Conservation (phyloP, 2,797 vertebrate genomes). For the Threskiornis aethiopicus region DNA sequence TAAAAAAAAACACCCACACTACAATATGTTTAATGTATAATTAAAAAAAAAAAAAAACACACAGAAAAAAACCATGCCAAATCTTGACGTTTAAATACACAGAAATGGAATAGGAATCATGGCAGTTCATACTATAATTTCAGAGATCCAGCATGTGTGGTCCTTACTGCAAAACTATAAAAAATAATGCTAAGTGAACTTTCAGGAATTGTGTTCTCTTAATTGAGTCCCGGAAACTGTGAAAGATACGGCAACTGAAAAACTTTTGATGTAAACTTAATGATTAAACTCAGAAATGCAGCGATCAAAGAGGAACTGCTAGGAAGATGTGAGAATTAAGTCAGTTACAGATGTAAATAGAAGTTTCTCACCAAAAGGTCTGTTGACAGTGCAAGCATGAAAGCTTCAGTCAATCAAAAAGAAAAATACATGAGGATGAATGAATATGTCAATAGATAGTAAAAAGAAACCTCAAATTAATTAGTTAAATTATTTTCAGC, state of each 20-base stretch:
- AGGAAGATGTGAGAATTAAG: conserved; percentile 16
- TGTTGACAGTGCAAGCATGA: conserved; percentile 18
- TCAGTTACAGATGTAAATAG: conserved; percentile 15
- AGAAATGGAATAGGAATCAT: neutral
- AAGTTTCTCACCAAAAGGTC: neutral
- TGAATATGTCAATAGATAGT: neutral
- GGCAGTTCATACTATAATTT: neutral
- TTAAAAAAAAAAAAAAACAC: neutral
- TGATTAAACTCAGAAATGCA: conserved; percentile 35
- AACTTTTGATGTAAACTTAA: neutral
- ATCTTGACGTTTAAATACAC: neutral
- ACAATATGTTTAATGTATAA: neutral
- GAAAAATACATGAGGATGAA: conserved; percentile 11
- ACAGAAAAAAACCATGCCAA: neutral
- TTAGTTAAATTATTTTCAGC: neutral
- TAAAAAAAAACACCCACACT: neutral
- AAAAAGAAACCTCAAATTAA: conserved; percentile 1
- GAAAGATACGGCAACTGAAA: neutral
- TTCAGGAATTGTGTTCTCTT: neutral
- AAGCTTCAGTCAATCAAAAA: neutral
- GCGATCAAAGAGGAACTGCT: conserved; percentile 35
- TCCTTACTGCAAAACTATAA: neutral
- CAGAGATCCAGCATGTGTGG: neutral
- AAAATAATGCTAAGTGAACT: neutral
- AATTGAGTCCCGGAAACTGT: neutral